These are phyloP conservation scores for Smutsia gigantea DNA, from an alignment of 2,797 vertebrate genomes.

Conservation along the genomic window DNA sequence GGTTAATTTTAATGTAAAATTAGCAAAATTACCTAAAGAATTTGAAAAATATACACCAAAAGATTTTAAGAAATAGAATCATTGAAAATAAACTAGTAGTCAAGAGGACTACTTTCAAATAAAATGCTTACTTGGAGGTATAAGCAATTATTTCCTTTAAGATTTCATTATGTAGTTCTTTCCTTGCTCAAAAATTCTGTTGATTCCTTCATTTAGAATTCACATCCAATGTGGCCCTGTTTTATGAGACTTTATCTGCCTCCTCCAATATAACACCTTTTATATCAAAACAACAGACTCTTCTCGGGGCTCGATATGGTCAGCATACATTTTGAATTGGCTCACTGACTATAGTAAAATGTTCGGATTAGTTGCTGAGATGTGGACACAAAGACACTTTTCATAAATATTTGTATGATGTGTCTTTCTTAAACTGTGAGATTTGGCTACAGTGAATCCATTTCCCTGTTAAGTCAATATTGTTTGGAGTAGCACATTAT, in stretches of 20 bases:
- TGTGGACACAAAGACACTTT: not conserved
- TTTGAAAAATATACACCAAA: not conserved
- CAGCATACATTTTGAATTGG: not conserved
- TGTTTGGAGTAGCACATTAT: not conserved
- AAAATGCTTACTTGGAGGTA: not conserved
- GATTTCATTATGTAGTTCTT: not conserved
- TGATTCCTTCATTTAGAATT: not conserved
- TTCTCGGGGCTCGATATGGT: not conserved
- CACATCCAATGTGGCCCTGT: accelerated
- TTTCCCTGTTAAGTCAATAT: not conserved
- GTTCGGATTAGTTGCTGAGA: not conserved
- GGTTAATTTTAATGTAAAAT: not conserved
- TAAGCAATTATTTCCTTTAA: not conserved
- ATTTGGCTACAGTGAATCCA: not conserved
- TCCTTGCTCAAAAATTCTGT: not conserved
- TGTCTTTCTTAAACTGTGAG: not conserved
- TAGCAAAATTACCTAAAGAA: not conserved
- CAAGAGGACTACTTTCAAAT: not conserved
- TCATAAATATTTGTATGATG: not conserved
- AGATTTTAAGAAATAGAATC: not conserved
- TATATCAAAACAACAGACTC: not conserved
- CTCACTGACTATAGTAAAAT: not conserved
- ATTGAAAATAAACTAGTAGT: not conserved
- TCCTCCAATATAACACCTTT: not conserved
- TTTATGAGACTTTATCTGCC: not conserved